Evolutionary conservation across 2,888 invertebrate species (phyloP), one percentile per base, ranked within the genome.

Genomic region (Sympetrum striolatum): DNA sequence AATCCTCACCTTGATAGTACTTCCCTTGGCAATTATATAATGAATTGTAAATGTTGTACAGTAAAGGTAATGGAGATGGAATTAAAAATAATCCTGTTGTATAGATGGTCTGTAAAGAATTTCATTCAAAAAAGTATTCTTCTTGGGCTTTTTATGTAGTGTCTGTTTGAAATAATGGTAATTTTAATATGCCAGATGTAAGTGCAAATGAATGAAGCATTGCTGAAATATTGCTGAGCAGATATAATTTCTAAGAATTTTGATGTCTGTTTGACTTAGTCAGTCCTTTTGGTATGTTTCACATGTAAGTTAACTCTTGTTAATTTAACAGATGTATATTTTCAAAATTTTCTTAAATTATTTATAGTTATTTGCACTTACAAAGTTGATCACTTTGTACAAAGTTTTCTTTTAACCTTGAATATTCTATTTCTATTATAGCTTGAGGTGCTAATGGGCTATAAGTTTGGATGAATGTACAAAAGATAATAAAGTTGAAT

Each of bases 391-490:
- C 86, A 86, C 86, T 86, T 86, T 86, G 86, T 86, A 86, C 64
- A 86, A 86, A 86, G 37, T 64, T 86, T 86, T 64, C 64, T 86
- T 86, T 86, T 86, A 86, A 86, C 86, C 86, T 86, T 82, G 35
- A 53, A 82, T 58, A 86, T 37, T 60, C 37, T 86, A 86, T 60
- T 37, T 60, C 60, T 86, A 86, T 60, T 37, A 86, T 86, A 86
- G 86, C 86, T 86, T 86, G 86, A 86, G 86, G 86, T 86, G 86
- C 86, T 86, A 86, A 60, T 60, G 86, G 37, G 86, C 86, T 86
- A 86, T 86, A 86, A 86, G 86, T 86, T 86, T 86, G 86, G 86
- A 86, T 86, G 86, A 86, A n/a, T 86, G 86, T 86, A 86, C 86
- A 86, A 86, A 86, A 58, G 60, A 86, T 86, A 86, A 86, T 86